Percentiles rank a stretch among this genome's conserved stretches.
Conservation (phyloP, 2,113 vertebrate species). For the Oriolus oriolus region DNA sequence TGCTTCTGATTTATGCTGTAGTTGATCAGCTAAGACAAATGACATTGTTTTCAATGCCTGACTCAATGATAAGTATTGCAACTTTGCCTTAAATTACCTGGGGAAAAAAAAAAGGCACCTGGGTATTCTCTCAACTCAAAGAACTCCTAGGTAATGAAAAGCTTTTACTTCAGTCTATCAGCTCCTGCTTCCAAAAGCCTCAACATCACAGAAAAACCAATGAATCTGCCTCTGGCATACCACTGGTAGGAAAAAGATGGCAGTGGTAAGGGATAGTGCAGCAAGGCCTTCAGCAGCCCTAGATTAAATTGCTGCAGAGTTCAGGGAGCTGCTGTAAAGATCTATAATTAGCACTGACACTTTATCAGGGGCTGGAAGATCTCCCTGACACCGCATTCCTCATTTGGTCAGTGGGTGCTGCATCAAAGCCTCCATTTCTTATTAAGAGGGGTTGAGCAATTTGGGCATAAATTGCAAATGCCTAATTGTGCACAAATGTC, state of each 20-base stretch:
- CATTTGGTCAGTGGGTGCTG: neutral
- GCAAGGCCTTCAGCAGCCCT: neutral
- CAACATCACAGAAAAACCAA: neutral
- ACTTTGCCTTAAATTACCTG: neutral
- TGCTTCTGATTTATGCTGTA: neutral
- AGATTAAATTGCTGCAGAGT: slow-evolving; percentile 5
- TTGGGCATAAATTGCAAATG: neutral
- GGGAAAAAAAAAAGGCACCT: neutral
- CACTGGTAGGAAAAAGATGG: neutral
- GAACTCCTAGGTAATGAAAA: neutral
- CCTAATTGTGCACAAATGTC: neutral
- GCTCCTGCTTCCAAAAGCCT: neutral
- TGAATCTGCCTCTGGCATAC: neutral
- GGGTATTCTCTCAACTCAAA: neutral
- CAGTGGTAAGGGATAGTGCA: neutral
- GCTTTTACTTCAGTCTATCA: neutral
- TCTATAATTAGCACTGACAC: slow-evolving; percentile 12
- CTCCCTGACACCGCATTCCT: neutral
- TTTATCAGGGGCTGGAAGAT: neutral
- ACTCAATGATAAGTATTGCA: neutral
- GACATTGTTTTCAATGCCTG: neutral
- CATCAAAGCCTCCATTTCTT: neutral
- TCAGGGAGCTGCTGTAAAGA: slow-evolving; percentile 21
- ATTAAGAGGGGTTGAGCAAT: neutral
- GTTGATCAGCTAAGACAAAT: neutral